Base-by-base conservation (phyloP, 2,113 vertebrate genomes). In the Atractosteus spatula region DNA sequence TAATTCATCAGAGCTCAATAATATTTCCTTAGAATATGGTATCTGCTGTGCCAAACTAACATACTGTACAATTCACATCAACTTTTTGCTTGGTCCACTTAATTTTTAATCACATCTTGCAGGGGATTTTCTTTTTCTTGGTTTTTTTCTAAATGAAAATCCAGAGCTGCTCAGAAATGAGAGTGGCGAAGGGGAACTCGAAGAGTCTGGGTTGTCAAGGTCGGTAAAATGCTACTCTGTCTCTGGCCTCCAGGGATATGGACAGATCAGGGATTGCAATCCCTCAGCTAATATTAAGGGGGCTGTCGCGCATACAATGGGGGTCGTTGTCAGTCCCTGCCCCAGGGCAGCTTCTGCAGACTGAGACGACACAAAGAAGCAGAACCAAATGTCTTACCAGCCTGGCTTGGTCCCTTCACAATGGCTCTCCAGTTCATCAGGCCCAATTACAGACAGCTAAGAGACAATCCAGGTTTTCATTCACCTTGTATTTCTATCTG, bases 391-490 rank as follows among this genome's bases (percentile, higher is more conserved):
- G 3, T 55, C 44, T 55, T 13, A 44, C 47, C 54, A 29, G 17
- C 41, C 59, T 65, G 47, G 47, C 44, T 55, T 29, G 59, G 41
- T 45, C 62, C 54, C 29, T 63, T 12, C 3, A 59, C 11, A 14
- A n/a, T 71, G 71, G 71, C 84, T 77, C 78, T 84, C 71, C 72
- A 79, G 76, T 81, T 86, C 80, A 89, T 83, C 80, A 85, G 80
- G 77, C 77, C 12, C 78, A 86, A 87, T 81, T 74, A 82, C 66
- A 80, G 68, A 75, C 76, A 68, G 80, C 71, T 71, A 68, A 83
- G 85, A 82, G 41, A 16, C 4, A 64, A 55, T 10, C 5, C 10
- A 51, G 47, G 47, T 51, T 51, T 51, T 10, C 47, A 5, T 51
- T 51, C 47, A 51, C 47, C 47, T 10, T 10, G 0, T 5, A 5